A percentile compares a stretch with the other conserved stretches of the same genome.
Evolutionary conservation across 1,140 invertebrate species (phyloP).

Genomic region (Drosophila parvula): DNA sequence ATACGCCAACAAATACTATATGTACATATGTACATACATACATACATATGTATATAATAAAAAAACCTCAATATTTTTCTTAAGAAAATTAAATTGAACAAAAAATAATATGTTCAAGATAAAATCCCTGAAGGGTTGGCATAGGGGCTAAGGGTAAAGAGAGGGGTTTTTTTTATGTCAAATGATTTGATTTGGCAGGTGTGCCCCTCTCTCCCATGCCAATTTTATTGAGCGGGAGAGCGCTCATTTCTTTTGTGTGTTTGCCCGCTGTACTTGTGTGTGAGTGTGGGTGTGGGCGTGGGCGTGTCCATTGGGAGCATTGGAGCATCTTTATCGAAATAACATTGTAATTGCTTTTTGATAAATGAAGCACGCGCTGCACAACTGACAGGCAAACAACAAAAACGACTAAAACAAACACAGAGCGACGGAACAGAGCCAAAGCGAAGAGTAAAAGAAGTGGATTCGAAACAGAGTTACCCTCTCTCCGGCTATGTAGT

Average conservation of each 20-base stretch:
- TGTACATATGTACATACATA: too few species aligned
- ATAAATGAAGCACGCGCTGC: conserved; percentile 81
- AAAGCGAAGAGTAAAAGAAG: neutral
- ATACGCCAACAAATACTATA: too few species aligned
- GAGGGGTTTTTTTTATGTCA: conserved; percentile 26
- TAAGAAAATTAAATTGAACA: conserved; percentile 1
- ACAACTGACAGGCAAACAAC: conserved; percentile 68
- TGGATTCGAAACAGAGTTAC: conserved; percentile 12
- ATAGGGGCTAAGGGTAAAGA: conserved; percentile 6
- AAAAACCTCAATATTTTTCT: neutral
- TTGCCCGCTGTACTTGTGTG: neutral
- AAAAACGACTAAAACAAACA: conserved; percentile 57
- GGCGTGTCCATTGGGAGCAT: conserved; percentile 56
- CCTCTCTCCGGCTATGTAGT: conserved; percentile 4
- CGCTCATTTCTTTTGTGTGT: conserved; percentile 22
- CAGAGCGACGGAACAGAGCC: conserved; percentile 1
- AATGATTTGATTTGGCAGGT: conserved; percentile 64
- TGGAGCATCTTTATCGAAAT: conserved; percentile 65
- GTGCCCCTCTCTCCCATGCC: conserved; percentile 13
- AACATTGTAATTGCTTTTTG: conserved; percentile 82
- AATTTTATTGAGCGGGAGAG: conserved; percentile 16
- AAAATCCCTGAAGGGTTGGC: conserved; percentile 6
- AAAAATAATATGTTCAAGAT: conserved; percentile 2
- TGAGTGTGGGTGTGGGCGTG: conserved; percentile 20
- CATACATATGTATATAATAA: neutral